A percentile compares a stretch with the other conserved stretches of the same genome.
These are phyloP conservation scores for Gobionotothen gibberifrons DNA, from an alignment of 2,797 vertebrate species.

Conservation along the genomic window DNA sequence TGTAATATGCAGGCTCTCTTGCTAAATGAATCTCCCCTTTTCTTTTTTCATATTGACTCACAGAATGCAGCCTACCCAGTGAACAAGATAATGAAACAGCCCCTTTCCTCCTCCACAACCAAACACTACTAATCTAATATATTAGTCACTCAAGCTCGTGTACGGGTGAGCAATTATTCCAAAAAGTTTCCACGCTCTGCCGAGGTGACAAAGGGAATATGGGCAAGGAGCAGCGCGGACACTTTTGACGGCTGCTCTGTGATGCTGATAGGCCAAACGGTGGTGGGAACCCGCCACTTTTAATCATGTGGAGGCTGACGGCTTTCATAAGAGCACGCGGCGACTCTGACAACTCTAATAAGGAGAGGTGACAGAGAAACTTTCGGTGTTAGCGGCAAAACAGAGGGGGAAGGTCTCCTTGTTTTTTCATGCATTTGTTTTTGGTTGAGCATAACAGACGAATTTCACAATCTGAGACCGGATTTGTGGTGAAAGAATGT, in stretches of 20 bases:
- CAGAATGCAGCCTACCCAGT: constrained; percentile 67
- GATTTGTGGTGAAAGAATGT: constrained; percentile 98
- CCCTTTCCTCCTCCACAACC: constrained; percentile 57
- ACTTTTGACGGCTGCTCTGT: constrained; percentile 80
- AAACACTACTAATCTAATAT: constrained; percentile 84
- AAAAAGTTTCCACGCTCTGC: constrained; percentile 83
- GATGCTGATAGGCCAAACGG: constrained; percentile 87
- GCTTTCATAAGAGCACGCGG: constrained; percentile 90
- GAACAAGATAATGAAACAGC: constrained; percentile 74
- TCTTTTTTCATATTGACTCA: constrained; percentile 63
- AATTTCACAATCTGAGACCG: constrained; percentile 94
- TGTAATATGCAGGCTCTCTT: constrained; percentile 55
- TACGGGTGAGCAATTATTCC: constrained; percentile 86
- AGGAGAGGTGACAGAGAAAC: constrained; percentile 90
- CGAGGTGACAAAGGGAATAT: constrained; percentile 82
- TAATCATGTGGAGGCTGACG: constrained; percentile 87
- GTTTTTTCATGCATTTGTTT: constrained; percentile 47
- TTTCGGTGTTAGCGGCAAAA: constrained; percentile 90
- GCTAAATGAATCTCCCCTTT: constrained; percentile 61
- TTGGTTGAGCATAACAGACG: constrained; percentile 70
- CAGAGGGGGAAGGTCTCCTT: constrained; percentile 86
- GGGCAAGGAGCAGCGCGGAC: constrained; percentile 75
- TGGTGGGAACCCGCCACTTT: constrained; percentile 85
- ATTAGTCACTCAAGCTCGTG: constrained; percentile 83
- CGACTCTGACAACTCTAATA: constrained; percentile 92